Evolutionary conservation across 2,888 invertebrate genomes (phyloP).

Genomic region (Epiblema foenella): DNA sequence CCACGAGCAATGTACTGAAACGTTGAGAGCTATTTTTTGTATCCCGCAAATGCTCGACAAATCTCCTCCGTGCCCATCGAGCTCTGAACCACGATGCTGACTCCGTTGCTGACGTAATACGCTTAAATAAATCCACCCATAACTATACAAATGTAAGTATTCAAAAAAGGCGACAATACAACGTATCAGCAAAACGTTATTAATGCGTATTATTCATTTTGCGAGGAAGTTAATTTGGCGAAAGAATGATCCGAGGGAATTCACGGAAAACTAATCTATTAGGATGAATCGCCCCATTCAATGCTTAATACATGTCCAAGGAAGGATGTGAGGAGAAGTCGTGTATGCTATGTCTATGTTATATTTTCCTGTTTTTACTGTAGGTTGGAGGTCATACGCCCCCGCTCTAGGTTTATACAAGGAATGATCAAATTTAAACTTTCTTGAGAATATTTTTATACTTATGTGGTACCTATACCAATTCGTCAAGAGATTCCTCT

Average conservation of each 20-base stretch:
- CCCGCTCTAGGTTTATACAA: no score
- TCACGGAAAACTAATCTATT: conserved; percentile 39
- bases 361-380: not conserved
- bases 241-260: conserved; percentile 26
- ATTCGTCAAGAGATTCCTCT: no score
- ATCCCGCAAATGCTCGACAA: not conserved
- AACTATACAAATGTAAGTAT: not conserved
- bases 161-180: conserved; percentile 4
- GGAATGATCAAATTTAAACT: no score
- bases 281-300: conserved; percentile 34
- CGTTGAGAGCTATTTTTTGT: not conserved
- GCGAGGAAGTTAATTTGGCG: conserved; percentile 21
- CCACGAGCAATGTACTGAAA: conserved; percentile 1
- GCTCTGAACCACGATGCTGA: not conserved
- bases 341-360: not conserved
- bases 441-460: no score
- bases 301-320: conserved; percentile 20
- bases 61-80: not conserved
- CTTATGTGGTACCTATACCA: no score
- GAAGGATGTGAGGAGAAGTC: conserved; percentile 11
- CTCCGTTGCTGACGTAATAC: not conserved
- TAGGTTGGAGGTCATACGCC: no score
- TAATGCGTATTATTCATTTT: conserved; percentile 23
- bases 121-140: not conserved
- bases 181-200: conserved; percentile 25